These are phyloP conservation scores for Stenolophus ochropezus DNA, from an alignment of 2,888 invertebrate species.

Conservation along the genomic window DNA sequence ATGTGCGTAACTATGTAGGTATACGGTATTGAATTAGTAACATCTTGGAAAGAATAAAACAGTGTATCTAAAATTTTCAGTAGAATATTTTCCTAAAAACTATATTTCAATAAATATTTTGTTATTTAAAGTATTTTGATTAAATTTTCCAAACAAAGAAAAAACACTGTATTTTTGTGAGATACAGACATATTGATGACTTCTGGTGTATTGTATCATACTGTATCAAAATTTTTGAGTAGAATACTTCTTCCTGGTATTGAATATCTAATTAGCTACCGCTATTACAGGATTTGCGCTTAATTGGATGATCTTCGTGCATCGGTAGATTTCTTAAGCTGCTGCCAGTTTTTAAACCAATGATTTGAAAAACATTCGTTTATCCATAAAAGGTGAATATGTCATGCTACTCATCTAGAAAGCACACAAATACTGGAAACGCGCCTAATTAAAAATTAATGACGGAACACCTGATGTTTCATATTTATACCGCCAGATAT, in stretches of 20 bases:
- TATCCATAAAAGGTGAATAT: slow-evolving; percentile 35
- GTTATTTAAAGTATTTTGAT: too few relatives aligned
- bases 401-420: slow-evolving; percentile 9
- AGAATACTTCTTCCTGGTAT: background rate
- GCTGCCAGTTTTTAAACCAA: background rate
- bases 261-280: slow-evolving; percentile 29
- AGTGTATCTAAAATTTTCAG: too few relatives aligned
- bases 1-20: too few relatives aligned
- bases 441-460: slow-evolving; percentile 34
- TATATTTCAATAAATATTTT: too few relatives aligned
- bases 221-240: slow-evolving; percentile 1
- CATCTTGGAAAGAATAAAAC: too few relatives aligned
- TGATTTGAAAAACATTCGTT: slow-evolving; percentile 23
- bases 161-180: too few relatives aligned
- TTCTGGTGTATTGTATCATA: background rate
- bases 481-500: background rate
- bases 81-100: too few relatives aligned
- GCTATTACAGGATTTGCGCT: slow-evolving; percentile 29
- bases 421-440: slow-evolving; percentile 29
- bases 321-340: background rate
- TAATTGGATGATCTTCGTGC: slow-evolving; percentile 21
- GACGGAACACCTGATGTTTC: slow-evolving; percentile 22
- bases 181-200: background rate
- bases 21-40: too few relatives aligned
- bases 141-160: too few relatives aligned